Evolutionary conservation across 1,140 invertebrate species (phyloP).

Genomic region (Stratiolaelaps scimitus): DNA sequence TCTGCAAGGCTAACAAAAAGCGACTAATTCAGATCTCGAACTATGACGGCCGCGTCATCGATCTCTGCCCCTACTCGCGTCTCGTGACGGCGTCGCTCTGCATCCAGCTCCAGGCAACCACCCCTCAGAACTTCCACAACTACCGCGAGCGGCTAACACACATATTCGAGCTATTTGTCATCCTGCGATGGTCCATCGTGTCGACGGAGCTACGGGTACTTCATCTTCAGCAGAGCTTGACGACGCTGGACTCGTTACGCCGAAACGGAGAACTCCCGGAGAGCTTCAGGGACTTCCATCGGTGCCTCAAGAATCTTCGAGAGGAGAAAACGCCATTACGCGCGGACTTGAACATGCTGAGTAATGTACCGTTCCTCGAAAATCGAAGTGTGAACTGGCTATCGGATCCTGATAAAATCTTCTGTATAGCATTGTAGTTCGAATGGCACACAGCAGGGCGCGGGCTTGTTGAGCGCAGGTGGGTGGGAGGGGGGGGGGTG

Average conservation of each 20-base stretch:
- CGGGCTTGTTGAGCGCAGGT: no score
- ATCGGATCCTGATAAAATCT: neutral
- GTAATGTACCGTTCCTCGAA: neutral
- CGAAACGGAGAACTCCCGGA: constrained; percentile 4
- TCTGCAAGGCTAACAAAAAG: neutral
- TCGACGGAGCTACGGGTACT: neutral
- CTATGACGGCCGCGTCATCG: constrained; percentile 18
- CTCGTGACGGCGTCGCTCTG: constrained; percentile 2
- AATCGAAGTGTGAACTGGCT: neutral
- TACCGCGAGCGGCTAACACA: neutral
- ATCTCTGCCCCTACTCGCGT: constrained; percentile 23
- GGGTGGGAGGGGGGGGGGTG: no score
- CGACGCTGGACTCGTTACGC: neutral
- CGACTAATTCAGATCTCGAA: neutral
- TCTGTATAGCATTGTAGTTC: constrained; percentile 14
- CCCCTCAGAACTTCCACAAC: neutral
- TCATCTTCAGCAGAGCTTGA: neutral
- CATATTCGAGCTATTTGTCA: constrained; percentile 1
- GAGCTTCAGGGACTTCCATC: constrained; percentile 8
- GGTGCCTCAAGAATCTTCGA: neutral
- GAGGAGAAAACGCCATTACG: neutral
- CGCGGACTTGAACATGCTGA: constrained; percentile 5
- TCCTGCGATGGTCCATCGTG: constrained; percentile 2
- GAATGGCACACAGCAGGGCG: neutral
- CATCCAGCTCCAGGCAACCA: constrained; percentile 10